phyloP scores from a whole-genome alignment of 2,888 invertebrate species.

The Oscheius sp. region DNA sequence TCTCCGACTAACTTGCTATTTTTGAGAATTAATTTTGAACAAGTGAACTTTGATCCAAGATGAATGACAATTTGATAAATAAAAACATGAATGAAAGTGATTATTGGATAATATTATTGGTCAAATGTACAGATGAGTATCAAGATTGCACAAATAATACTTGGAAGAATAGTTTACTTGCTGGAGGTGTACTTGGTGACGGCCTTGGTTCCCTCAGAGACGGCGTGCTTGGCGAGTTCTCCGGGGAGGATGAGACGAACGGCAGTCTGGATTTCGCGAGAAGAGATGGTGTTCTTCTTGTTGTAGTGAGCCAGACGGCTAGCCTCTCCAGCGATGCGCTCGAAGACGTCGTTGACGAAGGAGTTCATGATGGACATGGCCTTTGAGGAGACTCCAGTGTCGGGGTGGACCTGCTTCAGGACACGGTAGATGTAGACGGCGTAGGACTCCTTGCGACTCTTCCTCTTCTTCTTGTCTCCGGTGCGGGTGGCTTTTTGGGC shows the following conservation, averaged over 20 bases:
- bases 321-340: constrained; percentile 76
- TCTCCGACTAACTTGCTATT: too few species aligned
- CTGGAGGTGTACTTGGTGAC: constrained; percentile 53
- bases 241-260: constrained; percentile 56
- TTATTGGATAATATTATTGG: neutral
- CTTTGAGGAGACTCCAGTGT: constrained; percentile 78
- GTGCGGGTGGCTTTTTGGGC: constrained; percentile 57
- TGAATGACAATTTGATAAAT: too few species aligned
- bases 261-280: constrained; percentile 73
- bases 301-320: constrained; percentile 76
- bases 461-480: constrained; percentile 69
- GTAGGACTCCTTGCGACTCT: constrained; percentile 66
- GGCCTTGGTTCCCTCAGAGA: constrained; percentile 52
- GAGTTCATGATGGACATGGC: constrained; percentile 81
- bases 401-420: constrained; percentile 75
- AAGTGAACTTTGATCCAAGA: too few species aligned
- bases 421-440: constrained; percentile 77
- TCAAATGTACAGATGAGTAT: neutral
- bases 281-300: constrained; percentile 77
- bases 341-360: constrained; percentile 81
- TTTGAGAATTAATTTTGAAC: too few species aligned
- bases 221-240: constrained; percentile 53
- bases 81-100: too few species aligned
- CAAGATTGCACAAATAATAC: neutral
- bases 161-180: constrained; percentile 34